These are phyloP conservation scores for Heteromormyrus szaboi DNA, from an alignment of 2,797 vertebrate genomes.

Conservation along the genomic window DNA sequence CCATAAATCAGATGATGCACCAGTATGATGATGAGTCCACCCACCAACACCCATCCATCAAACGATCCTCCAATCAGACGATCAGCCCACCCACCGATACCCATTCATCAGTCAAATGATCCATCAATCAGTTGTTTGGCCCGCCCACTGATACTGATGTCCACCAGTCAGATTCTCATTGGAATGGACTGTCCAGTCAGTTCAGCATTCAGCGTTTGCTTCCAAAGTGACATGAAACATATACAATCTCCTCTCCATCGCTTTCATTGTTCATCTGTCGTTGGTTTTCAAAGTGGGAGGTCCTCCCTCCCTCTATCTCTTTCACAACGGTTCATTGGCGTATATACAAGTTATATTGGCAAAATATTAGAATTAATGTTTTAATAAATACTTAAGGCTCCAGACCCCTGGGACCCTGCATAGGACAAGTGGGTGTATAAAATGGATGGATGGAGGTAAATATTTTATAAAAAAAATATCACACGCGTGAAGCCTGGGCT, in stretches of 20 bases:
- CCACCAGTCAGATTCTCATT: not conserved
- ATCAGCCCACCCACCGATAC: not conserved
- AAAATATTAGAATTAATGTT: not conserved
- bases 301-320: not conserved
- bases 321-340: not conserved
- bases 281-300: not conserved
- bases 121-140: slow-evolving; percentile 39
- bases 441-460: not conserved
- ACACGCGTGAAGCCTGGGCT: not conserved
- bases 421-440: not conserved
- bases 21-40: slow-evolving; percentile 42
- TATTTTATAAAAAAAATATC: not conserved
- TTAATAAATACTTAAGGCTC: not conserved
- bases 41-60: slow-evolving; percentile 45
- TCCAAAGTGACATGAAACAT: not conserved
- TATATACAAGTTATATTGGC: not conserved
- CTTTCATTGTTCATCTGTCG: not conserved
- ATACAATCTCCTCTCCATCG: not conserved
- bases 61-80: not conserved
- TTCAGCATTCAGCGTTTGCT: not conserved
- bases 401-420: not conserved
- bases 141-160: slow-evolving; percentile 44
- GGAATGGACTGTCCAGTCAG: not conserved
- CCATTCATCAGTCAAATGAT: not conserved
- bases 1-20: not conserved